Percentiles rank a stretch among this genome's conserved stretches.
These are phyloP conservation scores for Ceratina australensis DNA, from an alignment of 1,140 invertebrate genomes.

Conservation along the genomic window DNA sequence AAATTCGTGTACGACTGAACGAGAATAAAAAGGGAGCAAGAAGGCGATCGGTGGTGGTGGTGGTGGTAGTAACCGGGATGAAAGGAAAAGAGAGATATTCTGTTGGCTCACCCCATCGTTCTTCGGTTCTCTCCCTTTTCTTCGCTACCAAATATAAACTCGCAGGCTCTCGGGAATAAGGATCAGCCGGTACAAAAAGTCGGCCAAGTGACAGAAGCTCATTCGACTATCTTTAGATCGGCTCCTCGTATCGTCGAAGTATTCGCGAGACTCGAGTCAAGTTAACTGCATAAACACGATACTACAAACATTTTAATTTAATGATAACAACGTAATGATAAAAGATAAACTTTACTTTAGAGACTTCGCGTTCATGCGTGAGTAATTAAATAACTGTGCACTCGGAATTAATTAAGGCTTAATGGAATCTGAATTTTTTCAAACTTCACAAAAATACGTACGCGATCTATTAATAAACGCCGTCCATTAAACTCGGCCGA, in stretches of 20 bases:
- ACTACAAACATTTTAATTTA: neutral
- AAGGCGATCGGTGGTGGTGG: neutral
- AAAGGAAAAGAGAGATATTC: slow-evolving; percentile 32
- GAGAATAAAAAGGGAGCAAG: slow-evolving; percentile 12
- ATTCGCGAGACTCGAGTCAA: neutral
- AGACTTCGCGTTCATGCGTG: no score
- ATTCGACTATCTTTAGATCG: slow-evolving; percentile 44
- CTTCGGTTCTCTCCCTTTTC: slow-evolving; percentile 2
- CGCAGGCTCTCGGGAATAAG: slow-evolving; percentile 31
- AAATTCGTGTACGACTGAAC: slow-evolving; percentile 51
- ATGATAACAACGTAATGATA: no score
- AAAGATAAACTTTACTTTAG: no score
- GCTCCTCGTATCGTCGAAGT: neutral
- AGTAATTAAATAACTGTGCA: no score
- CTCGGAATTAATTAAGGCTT: neutral
- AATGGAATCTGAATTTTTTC: no score
- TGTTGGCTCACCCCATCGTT: neutral
- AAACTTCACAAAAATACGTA: no score
- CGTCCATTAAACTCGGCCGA: no score
- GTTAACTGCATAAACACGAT: neutral
- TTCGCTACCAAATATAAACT: slow-evolving; percentile 61
- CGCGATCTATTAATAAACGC: no score
- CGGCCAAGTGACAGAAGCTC: slow-evolving; percentile 25
- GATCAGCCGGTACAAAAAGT: slow-evolving; percentile 30
- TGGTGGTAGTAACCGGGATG: no score